Evolutionary conservation across 2,888 invertebrate species (phyloP).

Genomic region (Limnephilus lunatus): DNA sequence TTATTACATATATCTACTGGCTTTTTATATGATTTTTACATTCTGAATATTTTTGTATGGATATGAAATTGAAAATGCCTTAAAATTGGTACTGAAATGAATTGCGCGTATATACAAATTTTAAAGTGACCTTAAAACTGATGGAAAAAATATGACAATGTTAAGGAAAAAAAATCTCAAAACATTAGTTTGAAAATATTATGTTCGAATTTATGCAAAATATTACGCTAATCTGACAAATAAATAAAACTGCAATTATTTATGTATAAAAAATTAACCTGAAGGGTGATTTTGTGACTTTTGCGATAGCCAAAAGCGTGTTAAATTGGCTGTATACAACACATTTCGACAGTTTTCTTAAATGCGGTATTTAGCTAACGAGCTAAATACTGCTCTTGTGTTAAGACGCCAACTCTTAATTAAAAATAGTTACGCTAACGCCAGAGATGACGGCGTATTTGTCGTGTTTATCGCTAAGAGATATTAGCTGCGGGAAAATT

Average conservation of each 20-base stretch:
- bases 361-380: too few species aligned
- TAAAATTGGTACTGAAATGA: background rate
- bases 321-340: too few species aligned
- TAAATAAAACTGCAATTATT: background rate
- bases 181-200: background rate
- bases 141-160: background rate
- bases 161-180: background rate
- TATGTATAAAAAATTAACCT: background rate
- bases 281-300: too few species aligned
- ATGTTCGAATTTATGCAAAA: background rate
- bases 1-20: background rate
- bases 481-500: too few species aligned
- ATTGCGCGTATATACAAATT: background rate
- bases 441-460: too few species aligned
- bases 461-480: too few species aligned
- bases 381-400: too few species aligned
- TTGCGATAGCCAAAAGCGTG: too few species aligned
- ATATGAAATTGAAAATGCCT: background rate
- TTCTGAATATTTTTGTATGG: background rate
- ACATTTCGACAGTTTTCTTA: too few species aligned
- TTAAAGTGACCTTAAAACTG: conserved; percentile 23
- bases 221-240: background rate
- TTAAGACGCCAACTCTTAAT: too few species aligned
- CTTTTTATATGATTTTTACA: background rate
- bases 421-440: too few species aligned